Evolutionary conservation across 2,113 vertebrate genomes (phyloP).

Genomic region (Stegostoma tigrinum): DNA sequence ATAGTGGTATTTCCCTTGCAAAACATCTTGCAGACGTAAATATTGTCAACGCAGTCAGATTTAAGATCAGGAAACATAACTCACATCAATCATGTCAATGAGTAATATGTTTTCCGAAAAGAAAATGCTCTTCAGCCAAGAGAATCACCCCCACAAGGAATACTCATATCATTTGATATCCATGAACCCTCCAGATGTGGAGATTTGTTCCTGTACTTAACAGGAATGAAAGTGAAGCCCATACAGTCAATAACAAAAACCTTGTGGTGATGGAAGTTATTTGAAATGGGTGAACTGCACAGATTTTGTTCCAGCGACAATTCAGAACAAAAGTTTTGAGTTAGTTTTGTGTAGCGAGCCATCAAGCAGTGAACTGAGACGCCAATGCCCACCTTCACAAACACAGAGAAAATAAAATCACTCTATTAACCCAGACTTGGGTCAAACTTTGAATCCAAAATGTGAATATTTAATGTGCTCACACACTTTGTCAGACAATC

Average conservation of each 20-base stretch:
- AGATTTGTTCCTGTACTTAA: neutral
- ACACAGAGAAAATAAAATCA: neutral
- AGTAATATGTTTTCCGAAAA: neutral
- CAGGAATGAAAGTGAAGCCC: neutral
- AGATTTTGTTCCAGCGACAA: neutral
- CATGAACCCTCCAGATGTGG: neutral
- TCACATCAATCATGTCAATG: neutral
- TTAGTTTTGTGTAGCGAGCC: neutral
- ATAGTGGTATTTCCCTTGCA: neutral
- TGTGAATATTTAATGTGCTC: neutral
- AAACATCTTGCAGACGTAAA: neutral
- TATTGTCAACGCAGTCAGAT: neutral
- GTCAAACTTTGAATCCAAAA: neutral
- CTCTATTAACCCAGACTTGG: neutral
- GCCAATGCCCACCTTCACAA: neutral
- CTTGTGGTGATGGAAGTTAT: neutral
- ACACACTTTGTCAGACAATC: neutral
- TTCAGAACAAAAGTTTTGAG: neutral
- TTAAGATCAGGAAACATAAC: neutral
- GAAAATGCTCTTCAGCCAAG: constrained; percentile 13
- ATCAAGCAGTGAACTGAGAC: neutral
- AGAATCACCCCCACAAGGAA: neutral
- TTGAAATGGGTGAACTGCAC: neutral
- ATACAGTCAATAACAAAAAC: neutral
- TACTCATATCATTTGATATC: neutral